Conservation (phyloP, 2,797 vertebrate species). For the Sparidentex hasta region DNA sequence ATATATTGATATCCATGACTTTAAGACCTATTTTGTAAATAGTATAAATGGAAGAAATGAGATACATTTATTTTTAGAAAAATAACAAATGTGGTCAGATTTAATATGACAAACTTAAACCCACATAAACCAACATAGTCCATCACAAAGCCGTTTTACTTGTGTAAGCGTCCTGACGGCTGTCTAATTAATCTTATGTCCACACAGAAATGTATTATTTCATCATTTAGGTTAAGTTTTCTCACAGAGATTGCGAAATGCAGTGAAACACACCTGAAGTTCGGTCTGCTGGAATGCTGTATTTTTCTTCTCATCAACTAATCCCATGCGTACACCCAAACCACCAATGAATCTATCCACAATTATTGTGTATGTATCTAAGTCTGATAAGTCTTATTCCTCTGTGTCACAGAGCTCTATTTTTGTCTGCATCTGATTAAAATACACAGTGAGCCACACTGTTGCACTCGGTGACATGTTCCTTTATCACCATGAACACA, state of each 20-base stretch:
- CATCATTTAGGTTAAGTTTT: background rate
- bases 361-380: background rate
- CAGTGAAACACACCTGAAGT: background rate
- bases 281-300: background rate
- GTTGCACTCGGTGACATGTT: background rate
- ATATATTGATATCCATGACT: no score
- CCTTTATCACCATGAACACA: background rate
- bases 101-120: no score
- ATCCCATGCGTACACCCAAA: background rate
- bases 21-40: no score
- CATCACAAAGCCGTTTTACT: background rate
- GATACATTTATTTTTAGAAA: background rate
- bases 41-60: background rate
- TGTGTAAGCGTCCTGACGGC: background rate
- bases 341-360: background rate
- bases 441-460: background rate
- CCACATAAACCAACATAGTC: background rate
- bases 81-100: background rate
- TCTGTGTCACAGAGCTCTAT: background rate
- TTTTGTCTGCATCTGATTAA: background rate
- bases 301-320: background rate
- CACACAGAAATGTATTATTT: background rate
- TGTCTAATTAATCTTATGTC: background rate
- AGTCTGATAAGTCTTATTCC: background rate
- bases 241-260: background rate